Percentiles rank a stretch among this genome's conserved stretches.
phyloP scores from a whole-genome alignment of 2,797 vertebrate species.

The Chloroceryle amazona region DNA sequence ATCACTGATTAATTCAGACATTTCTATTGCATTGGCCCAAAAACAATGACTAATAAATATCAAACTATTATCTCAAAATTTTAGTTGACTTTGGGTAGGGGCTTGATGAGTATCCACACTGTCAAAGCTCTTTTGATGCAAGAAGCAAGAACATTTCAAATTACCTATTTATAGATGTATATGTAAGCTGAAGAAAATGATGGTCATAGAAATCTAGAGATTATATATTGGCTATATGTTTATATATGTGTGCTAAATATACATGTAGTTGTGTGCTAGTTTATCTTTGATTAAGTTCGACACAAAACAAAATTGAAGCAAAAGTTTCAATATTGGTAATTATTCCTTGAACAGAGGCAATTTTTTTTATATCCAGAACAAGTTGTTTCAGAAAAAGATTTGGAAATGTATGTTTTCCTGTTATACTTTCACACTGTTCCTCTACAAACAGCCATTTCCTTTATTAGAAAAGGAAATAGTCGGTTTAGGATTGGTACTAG shows the following conservation, averaged over 20 bases:
- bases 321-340: not conserved
- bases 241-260: not conserved
- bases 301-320: not conserved
- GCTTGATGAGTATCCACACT: not conserved
- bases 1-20: not conserved
- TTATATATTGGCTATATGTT: not conserved
- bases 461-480: not conserved
- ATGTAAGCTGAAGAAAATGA: not conserved
- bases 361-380: not conserved
- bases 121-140: not conserved
- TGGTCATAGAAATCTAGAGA: not conserved
- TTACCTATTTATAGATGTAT: not conserved
- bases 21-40: not conserved
- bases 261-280: not conserved
- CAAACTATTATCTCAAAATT: not conserved
- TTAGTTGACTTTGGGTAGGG: not conserved
- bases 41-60: not conserved
- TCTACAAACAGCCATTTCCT: not conserved
- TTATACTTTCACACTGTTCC: not conserved
- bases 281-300: not conserved
- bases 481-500: not conserved
- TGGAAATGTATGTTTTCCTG: not conserved
- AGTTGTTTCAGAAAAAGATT: not conserved
- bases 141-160: not conserved
- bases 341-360: not conserved